Conservation (phyloP, 2,888 invertebrate genomes). For the Pelosia muscerda region DNA sequence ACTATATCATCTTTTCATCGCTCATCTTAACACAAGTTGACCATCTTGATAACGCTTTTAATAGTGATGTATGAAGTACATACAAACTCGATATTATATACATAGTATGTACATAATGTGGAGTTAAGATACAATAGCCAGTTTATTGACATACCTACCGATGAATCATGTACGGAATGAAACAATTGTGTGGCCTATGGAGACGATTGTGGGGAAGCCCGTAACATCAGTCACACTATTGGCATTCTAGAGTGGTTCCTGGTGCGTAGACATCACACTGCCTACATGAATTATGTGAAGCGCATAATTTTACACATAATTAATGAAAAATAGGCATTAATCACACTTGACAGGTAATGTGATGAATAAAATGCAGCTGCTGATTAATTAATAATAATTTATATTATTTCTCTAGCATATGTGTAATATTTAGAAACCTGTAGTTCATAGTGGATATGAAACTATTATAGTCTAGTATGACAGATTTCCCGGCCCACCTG, state of each 20-base stretch:
- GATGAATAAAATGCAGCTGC: constrained; percentile 4
- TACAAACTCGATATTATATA: too few relatives aligned
- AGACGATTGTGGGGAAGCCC: constrained; percentile 70
- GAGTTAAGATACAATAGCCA: constrained; percentile 36
- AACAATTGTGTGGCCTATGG: constrained; percentile 45
- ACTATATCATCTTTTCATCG: too few relatives aligned
- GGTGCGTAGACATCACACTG: constrained; percentile 28
- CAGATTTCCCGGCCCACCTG: too few relatives aligned
- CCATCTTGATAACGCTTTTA: background rate
- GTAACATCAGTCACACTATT: constrained; percentile 61
- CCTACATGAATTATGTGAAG: constrained; percentile 37
- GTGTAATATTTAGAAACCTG: too few relatives aligned
- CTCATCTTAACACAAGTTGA: background rate
- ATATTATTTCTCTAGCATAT: too few relatives aligned
- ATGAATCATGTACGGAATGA: constrained; percentile 48
- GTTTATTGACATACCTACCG: constrained; percentile 28
- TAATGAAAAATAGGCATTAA: constrained; percentile 17
- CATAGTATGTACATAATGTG: background rate
- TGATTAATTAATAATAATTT: background rate
- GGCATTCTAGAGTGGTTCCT: constrained; percentile 67
- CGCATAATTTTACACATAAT: constrained; percentile 35
- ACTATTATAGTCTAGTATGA: too few relatives aligned
- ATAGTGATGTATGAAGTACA: too few relatives aligned
- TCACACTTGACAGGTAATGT: constrained; percentile 2
- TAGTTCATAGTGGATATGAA: too few relatives aligned